These are phyloP conservation scores for Tiphia femorata DNA, from an alignment of 2,888 invertebrate species.

Conservation along the genomic window DNA sequence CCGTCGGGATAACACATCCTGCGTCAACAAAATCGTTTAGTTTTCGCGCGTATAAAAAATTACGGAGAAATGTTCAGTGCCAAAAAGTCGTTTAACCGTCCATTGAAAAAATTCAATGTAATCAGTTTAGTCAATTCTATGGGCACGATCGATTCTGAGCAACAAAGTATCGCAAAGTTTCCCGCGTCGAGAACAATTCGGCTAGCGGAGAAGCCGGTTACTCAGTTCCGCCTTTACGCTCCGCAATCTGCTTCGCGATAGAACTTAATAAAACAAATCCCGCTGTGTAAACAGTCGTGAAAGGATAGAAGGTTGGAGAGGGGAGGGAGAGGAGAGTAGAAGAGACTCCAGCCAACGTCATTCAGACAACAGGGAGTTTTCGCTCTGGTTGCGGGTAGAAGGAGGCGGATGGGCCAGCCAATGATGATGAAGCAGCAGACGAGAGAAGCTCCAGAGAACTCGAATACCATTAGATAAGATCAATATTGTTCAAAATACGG, in stretches of 20 bases:
- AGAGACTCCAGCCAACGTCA: constrained; percentile 49
- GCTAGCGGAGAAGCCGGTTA: constrained; percentile 16
- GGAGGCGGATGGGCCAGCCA: constrained; percentile 45
- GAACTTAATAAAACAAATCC: constrained; percentile 67
- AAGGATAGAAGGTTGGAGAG: no score
- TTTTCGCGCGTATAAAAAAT: no score
- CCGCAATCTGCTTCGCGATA: constrained; percentile 55
- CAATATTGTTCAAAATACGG: constrained; percentile 64
- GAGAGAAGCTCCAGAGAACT: constrained; percentile 39
- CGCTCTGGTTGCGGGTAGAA: constrained; percentile 24
- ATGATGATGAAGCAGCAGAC: constrained; percentile 45
- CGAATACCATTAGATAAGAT: constrained; percentile 65
- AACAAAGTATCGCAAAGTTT: no score
- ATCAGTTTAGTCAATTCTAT: no score
- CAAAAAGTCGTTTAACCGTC: no score
- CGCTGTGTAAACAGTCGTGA: constrained; percentile 60
- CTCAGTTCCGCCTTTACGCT: constrained; percentile 38
- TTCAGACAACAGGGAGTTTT: constrained; percentile 62
- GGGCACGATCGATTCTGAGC: no score
- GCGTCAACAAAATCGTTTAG: no score
- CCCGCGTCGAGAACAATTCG: neutral
- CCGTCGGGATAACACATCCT: no score
- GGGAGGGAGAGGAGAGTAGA: no score
- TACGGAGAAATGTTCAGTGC: no score
- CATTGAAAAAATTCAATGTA: no score